A percentile compares a stretch with the other conserved stretches of the same genome.
These are phyloP conservation scores for Mallotus villosus DNA, from an alignment of 2,797 vertebrate genomes.

Conservation along the genomic window DNA sequence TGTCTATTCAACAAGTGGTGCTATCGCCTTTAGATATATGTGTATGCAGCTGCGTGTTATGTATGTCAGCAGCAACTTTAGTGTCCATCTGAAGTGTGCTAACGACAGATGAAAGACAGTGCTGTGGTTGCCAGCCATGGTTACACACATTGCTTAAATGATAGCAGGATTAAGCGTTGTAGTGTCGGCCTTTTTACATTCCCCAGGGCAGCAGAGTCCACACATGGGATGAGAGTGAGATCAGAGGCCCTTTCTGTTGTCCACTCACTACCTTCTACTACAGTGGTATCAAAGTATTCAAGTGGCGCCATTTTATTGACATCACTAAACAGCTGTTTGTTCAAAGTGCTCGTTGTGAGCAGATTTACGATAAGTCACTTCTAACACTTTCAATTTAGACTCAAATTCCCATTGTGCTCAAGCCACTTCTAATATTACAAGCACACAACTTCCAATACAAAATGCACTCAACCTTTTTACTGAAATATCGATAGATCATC, in stretches of 20 bases:
- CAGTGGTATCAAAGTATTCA: not conserved
- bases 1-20: conserved; percentile 25
- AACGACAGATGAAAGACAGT: conserved; percentile 1
- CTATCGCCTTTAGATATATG: conserved; percentile 4
- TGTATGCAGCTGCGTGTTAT: conserved; percentile 37
- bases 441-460: not conserved
- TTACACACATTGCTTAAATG: conserved; percentile 22
- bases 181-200: conserved; percentile 44
- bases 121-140: conserved; percentile 40
- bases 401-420: not conserved
- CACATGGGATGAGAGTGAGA: conserved; percentile 42
- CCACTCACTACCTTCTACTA: conserved; percentile 1
- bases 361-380: not conserved
- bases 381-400: not conserved
- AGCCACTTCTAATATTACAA: not conserved
- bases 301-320: not conserved
- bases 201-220: conserved; percentile 43
- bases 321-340: not conserved
- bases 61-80: conserved; percentile 45
- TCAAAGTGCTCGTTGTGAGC: not conserved
- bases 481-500: not conserved
- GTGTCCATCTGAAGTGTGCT: conserved; percentile 13
- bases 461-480: not conserved
- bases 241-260: conserved; percentile 48
- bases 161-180: conserved; percentile 44